Percentiles rank a stretch among this genome's conserved stretches.
phyloP scores from a whole-genome alignment of 2,888 invertebrate species.

The Melikaiella ostensackeni region DNA sequence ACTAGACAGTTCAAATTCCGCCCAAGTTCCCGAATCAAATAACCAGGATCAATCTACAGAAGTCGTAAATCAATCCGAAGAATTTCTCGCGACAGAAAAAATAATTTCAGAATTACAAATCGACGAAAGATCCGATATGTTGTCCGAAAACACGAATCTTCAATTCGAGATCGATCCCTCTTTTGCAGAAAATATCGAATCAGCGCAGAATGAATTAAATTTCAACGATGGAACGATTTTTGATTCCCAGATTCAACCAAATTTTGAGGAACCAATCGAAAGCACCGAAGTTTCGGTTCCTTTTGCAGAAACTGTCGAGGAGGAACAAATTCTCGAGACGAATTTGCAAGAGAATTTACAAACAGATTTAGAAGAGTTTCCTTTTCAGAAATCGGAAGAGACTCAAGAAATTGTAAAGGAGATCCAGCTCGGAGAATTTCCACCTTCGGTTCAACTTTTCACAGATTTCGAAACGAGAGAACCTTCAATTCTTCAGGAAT shows the following conservation, averaged over 20 bases:
- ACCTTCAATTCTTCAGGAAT: slow-evolving; percentile 8
- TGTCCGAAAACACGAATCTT: slow-evolving; percentile 1
- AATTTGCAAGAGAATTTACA: not conserved
- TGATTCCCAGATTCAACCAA: not conserved
- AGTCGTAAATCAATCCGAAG: not conserved
- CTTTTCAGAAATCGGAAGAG: not conserved
- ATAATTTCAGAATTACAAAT: slow-evolving; percentile 25
- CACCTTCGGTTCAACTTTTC: not conserved
- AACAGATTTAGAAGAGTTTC: not conserved
- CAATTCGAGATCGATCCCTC: slow-evolving; percentile 27
- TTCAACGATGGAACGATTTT: slow-evolving; percentile 13
- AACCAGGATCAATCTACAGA: not conserved
- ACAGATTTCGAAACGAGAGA: slow-evolving; percentile 2
- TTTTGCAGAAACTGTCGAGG: not conserved
- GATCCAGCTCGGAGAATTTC: no score
- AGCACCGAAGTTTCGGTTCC: not conserved
- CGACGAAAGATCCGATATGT: not conserved
- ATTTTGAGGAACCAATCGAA: not conserved
- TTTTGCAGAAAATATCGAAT: slow-evolving; percentile 9
- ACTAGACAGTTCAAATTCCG: not conserved
- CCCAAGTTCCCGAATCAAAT: not conserved
- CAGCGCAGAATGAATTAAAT: slow-evolving; percentile 4
- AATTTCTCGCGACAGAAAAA: slow-evolving; percentile 2
- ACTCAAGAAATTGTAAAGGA: no score
- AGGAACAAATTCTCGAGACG: not conserved